A percentile compares a stretch with the other conserved stretches of the same genome.
Conservation (phyloP, 2,797 vertebrate species). For the Valencia hispanica region DNA sequence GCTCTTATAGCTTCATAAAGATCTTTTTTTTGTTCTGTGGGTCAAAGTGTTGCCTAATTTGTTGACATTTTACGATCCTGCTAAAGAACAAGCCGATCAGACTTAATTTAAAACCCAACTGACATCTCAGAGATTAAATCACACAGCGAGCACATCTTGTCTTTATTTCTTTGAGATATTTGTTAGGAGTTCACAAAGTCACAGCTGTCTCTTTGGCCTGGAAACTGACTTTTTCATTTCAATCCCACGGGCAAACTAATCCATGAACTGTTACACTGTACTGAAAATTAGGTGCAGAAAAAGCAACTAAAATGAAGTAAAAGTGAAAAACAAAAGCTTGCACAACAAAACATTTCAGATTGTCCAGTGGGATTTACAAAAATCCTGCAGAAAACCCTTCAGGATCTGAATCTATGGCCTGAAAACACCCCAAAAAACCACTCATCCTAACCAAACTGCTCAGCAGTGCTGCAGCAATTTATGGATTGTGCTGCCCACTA, state of each 20-base stretch:
- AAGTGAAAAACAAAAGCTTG: neutral
- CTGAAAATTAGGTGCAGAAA: constrained; percentile 11
- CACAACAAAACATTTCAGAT: neutral
- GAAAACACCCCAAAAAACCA: too few species aligned
- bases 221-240: constrained; percentile 18
- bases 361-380: constrained; percentile 1
- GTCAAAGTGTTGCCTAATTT: too few species aligned
- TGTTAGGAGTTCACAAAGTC: constrained; percentile 39
- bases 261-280: constrained; percentile 13
- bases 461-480: neutral
- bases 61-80: constrained; percentile 5
- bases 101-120: constrained; percentile 28
- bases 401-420: neutral
- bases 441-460: neutral
- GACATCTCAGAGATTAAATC: constrained; percentile 33
- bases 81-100: constrained; percentile 18
- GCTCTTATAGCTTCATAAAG: too few species aligned
- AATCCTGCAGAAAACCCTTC: constrained; percentile 9
- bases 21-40: too few species aligned
- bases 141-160: constrained; percentile 10
- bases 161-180: constrained; percentile 15
- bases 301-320: constrained; percentile 20
- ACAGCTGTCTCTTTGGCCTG: constrained; percentile 46
- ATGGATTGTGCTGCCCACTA: neutral
- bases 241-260: constrained; percentile 41